A percentile compares a stretch with the other conserved stretches of the same genome.
These are phyloP conservation scores for Drosophila kikkawai DNA, from an alignment of 1,140 invertebrate genomes.

Conservation along the genomic window DNA sequence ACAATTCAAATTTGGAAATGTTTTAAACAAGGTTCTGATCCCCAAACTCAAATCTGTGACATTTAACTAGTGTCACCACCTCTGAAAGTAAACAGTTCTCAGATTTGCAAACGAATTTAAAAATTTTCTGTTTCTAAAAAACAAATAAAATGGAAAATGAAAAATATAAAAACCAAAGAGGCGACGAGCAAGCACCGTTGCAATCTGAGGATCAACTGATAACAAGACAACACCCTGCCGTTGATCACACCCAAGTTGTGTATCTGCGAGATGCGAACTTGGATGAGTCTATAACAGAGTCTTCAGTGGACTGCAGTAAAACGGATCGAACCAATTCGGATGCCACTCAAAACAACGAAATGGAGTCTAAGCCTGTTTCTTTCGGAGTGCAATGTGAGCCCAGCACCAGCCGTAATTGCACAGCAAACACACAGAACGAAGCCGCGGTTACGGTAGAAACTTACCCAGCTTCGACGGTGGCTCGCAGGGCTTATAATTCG, in stretches of 20 bases:
- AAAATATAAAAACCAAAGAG: background rate
- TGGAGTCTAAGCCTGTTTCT: constrained; percentile 5
- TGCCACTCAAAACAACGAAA: background rate
- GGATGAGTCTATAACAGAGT: constrained; percentile 57
- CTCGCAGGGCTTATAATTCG: background rate
- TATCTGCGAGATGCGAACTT: constrained; percentile 56
- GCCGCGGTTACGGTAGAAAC: background rate
- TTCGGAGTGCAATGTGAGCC: constrained; percentile 15
- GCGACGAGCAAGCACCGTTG: background rate
- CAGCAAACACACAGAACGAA: background rate
- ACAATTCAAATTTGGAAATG: constrained; percentile 57
- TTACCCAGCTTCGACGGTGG: background rate
- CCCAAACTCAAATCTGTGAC: constrained; percentile 14
- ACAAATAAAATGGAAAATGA: constrained; percentile 11
- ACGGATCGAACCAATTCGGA: background rate
- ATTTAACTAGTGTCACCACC: constrained; percentile 24
- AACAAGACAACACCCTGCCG: background rate
- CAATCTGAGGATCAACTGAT: background rate
- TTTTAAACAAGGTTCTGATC: constrained; percentile 12
- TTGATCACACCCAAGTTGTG: constrained; percentile 23
- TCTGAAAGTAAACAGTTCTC: background rate
- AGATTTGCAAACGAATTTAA: background rate
- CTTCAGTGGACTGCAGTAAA: background rate
- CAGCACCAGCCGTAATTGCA: constrained; percentile 5
- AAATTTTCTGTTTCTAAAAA: constrained; percentile 29